Evolutionary conservation across 2,888 invertebrate species (phyloP).

Genomic region (Ormyrus labotus): DNA sequence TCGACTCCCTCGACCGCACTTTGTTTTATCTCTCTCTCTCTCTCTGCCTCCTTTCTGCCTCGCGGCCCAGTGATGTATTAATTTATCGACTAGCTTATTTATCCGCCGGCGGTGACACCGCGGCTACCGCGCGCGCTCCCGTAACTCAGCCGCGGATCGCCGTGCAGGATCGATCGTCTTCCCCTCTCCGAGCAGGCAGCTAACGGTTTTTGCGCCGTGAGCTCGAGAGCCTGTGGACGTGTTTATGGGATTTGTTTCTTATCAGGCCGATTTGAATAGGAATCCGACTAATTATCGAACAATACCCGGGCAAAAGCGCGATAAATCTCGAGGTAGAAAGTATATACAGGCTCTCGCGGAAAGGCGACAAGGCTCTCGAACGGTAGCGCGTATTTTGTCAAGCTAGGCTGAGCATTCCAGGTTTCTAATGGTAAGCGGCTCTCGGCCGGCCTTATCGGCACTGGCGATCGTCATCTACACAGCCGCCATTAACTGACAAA

Average conservation of each 20-base stretch:
- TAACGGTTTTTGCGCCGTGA: no score
- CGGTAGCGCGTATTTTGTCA: constrained; percentile 23
- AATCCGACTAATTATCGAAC: no score
- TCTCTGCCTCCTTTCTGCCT: neutral
- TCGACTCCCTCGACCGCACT: neutral
- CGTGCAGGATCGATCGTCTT: neutral
- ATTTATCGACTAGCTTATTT: constrained; percentile 72
- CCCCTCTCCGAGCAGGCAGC: no score
- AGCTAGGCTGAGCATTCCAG: constrained; percentile 2
- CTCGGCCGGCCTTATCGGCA: neutral
- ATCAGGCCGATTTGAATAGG: no score
- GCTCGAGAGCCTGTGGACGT: no score
- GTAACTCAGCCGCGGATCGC: constrained; percentile 6
- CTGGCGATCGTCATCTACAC: constrained; percentile 16
- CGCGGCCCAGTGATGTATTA: constrained; percentile 68
- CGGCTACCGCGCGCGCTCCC: constrained; percentile 13
- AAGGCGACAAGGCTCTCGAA: no score
- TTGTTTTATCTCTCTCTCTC: neutral
- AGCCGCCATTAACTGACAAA: constrained; percentile 31
- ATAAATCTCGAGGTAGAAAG: no score
- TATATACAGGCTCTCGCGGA: no score
- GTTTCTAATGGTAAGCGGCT: neutral
- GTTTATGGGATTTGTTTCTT: no score
- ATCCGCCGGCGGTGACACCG: constrained; percentile 52
- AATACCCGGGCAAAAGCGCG: no score